Evolutionary conservation across 2,888 invertebrate genomes (phyloP).

Genomic region (Sminthurinus aureus): DNA sequence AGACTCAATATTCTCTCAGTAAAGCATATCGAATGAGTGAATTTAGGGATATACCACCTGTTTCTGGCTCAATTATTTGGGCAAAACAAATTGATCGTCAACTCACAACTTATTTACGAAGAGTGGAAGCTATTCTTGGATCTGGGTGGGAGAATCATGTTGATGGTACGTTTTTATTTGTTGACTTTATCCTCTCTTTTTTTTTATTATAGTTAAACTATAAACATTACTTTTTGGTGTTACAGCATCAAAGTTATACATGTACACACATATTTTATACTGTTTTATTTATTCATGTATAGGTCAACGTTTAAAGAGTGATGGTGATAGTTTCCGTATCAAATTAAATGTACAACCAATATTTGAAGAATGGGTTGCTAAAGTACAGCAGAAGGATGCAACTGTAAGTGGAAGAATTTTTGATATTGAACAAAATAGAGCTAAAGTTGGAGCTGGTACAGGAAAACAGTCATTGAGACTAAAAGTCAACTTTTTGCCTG

Average conservation of each 20-base stretch:
- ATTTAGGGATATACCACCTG: constrained; percentile 93
- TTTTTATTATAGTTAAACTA: not conserved
- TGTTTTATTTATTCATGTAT: not conserved
- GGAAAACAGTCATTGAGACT: constrained; percentile 70
- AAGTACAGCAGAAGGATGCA: constrained; percentile 91
- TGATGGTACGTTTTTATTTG: constrained; percentile 67
- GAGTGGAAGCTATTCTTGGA: constrained; percentile 97
- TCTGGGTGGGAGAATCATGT: constrained; percentile 94
- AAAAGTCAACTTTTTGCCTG: constrained; percentile 93
- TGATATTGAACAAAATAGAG: constrained; percentile 76
- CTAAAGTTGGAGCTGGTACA: constrained; percentile 63
- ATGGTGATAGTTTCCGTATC: constrained; percentile 95
- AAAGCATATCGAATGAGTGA: constrained; percentile 91
- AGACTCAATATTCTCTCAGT: constrained; percentile 95
- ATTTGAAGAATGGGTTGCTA: constrained; percentile 97
- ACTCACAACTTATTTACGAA: constrained; percentile 90
- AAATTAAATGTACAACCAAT: constrained; percentile 97
- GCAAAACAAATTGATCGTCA: constrained; percentile 98
- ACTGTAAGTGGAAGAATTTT: constrained; percentile 95
- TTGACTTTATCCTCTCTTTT: too few relatives aligned
- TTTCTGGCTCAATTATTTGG: constrained; percentile 99
- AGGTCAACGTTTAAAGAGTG: constrained; percentile 95
- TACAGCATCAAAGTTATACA: not conserved
- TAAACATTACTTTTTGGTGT: too few relatives aligned
- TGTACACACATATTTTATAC: not conserved